Evolutionary conservation across 2,888 invertebrate genomes (phyloP).

Genomic region (Caenorhabditis doughertyi): DNA sequence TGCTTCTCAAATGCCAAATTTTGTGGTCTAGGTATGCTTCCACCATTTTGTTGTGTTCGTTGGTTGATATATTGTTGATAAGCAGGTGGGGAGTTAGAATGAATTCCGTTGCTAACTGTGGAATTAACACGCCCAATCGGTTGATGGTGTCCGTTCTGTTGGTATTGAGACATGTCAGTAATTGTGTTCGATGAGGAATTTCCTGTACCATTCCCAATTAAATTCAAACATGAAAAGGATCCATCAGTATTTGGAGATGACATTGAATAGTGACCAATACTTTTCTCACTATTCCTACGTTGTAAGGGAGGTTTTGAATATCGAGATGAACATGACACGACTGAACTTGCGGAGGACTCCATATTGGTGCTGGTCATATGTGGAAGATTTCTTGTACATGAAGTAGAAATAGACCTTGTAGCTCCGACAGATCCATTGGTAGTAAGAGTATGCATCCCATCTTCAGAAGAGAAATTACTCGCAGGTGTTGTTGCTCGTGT

Average conservation of each 20-base stretch:
- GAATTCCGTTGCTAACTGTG: conserved; percentile 31
- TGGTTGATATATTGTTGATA: conserved; percentile 64
- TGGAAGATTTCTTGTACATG: conserved; percentile 46
- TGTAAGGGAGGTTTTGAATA: conserved; percentile 66
- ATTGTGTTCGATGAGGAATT: conserved; percentile 59
- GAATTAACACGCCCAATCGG: conserved; percentile 7
- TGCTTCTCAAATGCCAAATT: conserved; percentile 49
- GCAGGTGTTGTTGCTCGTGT: conserved; percentile 52
- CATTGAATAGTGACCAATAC: conserved; percentile 62
- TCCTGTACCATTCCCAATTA: conserved; percentile 52
- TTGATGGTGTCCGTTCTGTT: conserved; percentile 31
- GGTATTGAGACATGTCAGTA: conserved; percentile 53
- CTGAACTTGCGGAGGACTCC: conserved; percentile 53
- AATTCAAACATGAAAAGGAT: conserved; percentile 44
- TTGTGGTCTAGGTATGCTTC: conserved; percentile 49
- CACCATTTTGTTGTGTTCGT: conserved; percentile 42
- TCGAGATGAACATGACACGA: conserved; percentile 40
- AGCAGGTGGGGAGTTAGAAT: conserved; percentile 52
- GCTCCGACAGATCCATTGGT: conserved; percentile 36
- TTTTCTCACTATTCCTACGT: conserved; percentile 64
- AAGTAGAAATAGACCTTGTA: conserved; percentile 45
- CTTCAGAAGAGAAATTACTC: conserved; percentile 57
- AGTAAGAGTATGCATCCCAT: conserved; percentile 28
- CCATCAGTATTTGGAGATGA: conserved; percentile 63
- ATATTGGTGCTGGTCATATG: conserved; percentile 17